Evolutionary conservation across 2,797 vertebrate genomes (phyloP).

Genomic region (Peromyscus attwateri): DNA sequence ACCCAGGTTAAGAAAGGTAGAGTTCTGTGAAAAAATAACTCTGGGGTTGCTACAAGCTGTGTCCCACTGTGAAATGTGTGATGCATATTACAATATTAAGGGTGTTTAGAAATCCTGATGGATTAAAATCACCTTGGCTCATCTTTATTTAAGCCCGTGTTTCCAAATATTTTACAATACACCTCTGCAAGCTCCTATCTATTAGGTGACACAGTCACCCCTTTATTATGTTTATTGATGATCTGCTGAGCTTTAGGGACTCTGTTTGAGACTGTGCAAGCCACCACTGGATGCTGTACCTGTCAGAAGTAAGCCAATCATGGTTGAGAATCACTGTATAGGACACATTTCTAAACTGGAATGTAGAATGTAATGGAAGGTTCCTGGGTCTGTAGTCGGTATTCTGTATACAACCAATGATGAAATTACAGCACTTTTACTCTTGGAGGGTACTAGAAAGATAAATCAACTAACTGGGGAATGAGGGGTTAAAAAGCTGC

Average conservation of each 20-base stretch:
- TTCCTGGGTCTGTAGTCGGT: not conserved
- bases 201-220: not conserved
- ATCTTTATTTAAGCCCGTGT: not conserved
- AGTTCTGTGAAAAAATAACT: not conserved
- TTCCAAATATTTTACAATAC: not conserved
- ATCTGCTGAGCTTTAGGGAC: not conserved
- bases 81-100: not conserved
- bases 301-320: not conserved
- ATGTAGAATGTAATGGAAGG: not conserved
- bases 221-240: not conserved
- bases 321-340: not conserved
- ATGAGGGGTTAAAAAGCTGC: not conserved
- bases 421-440: not conserved
- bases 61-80: not conserved
- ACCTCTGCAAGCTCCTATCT: not conserved
- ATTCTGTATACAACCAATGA: not conserved
- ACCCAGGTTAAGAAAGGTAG: not conserved
- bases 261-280: not conserved
- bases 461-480: not conserved
- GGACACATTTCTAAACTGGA: not conserved
- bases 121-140: not conserved
- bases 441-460: constrained; percentile 32
- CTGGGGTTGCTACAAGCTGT: not conserved
- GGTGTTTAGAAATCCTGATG: not conserved
- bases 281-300: not conserved